These are phyloP conservation scores for Apostichopus leukothele DNA, from an alignment of 53 echinoderm and acorn worm species.

Conservation along the genomic window DNA sequence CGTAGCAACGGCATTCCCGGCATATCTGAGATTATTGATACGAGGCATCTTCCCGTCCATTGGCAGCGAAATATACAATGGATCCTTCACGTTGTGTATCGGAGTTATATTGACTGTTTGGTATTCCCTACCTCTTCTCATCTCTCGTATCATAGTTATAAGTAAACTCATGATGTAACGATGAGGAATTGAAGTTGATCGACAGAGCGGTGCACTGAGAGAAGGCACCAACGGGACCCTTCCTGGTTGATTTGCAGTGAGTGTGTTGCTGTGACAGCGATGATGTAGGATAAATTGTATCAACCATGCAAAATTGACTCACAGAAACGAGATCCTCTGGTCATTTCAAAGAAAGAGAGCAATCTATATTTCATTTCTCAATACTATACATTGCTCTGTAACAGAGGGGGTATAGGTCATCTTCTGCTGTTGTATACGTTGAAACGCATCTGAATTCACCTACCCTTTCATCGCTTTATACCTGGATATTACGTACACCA, in stretches of 20 bases:
- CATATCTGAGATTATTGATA: conserved; percentile 31
- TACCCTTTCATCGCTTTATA: not conserved
- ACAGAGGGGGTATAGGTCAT: too few species aligned
- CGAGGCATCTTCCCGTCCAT: conserved; percentile 18
- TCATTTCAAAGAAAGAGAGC: too few species aligned
- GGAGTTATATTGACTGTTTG: not conserved
- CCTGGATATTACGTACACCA: not conserved
- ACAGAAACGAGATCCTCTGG: too few species aligned
- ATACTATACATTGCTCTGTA: too few species aligned
- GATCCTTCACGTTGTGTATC: not conserved
- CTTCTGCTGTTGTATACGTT: not conserved
- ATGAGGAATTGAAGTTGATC: not conserved
- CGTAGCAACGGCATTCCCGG: conserved; percentile 29
- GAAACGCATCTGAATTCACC: not conserved
- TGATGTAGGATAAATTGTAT: not conserved
- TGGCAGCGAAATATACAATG: not conserved
- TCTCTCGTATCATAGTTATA: conserved; percentile 16
- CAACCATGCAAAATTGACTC: not conserved
- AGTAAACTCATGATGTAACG: conserved; percentile 31
- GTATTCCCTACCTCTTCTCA: not conserved
- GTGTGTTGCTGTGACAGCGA: conserved; percentile 10
- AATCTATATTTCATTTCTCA: too few species aligned
- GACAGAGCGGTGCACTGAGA: not conserved
- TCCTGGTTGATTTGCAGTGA: conserved; percentile 26
- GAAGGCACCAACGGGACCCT: conserved; percentile 13